A percentile compares a stretch with the other conserved stretches of the same genome.
These are phyloP conservation scores for Buphagus erythrorhynchus DNA, from an alignment of 2,797 vertebrate species.

Conservation along the genomic window DNA sequence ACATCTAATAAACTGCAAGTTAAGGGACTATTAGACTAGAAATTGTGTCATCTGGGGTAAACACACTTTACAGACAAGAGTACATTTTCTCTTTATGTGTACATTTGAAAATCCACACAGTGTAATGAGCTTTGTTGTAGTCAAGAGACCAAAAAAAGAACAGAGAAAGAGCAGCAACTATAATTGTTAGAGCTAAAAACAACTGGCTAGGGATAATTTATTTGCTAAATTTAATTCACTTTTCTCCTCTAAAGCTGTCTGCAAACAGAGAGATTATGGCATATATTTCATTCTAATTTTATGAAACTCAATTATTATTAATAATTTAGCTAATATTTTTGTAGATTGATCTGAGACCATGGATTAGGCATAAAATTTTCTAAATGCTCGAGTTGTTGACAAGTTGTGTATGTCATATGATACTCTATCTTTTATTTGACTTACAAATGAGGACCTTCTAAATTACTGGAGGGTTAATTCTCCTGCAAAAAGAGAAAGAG, in stretches of 20 bases:
- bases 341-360: neutral
- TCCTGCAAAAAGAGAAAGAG: neutral
- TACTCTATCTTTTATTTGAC: neutral
- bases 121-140: slow-evolving; percentile 1
- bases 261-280: neutral
- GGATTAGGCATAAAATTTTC: neutral
- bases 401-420: neutral
- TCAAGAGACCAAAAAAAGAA: neutral
- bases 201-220: neutral
- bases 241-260: neutral
- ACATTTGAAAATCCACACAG: neutral
- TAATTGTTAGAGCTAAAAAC: neutral
- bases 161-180: neutral
- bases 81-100: neutral
- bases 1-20: neutral
- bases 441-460: neutral
- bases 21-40: neutral
- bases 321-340: neutral
- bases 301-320: neutral
- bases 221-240: slow-evolving; percentile 6
- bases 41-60: neutral
- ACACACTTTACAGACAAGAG: neutral
- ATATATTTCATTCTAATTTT: neutral
- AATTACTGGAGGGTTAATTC: neutral
- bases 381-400: neutral